Percentiles rank a stretch among this genome's conserved stretches.
Conservation (phyloP, 2,113 vertebrate species). For the Melanocharis versteri region DNA sequence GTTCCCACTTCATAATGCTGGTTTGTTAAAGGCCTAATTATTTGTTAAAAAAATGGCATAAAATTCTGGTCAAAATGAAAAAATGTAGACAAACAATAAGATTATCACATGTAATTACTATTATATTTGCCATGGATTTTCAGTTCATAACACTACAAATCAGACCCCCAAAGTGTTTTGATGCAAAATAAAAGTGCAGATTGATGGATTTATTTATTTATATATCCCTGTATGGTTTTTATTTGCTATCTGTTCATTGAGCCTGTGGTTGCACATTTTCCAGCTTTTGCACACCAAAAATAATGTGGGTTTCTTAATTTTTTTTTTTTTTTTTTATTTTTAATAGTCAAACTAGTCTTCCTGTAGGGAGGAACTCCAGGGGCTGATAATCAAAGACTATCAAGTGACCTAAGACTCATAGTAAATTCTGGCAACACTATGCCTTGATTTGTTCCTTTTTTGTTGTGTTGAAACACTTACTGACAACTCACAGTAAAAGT, state of each 20-base stretch:
- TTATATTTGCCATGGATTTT: background rate
- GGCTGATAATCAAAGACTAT: background rate
- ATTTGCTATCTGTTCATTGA: background rate
- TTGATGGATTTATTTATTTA: background rate
- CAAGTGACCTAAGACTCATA: background rate
- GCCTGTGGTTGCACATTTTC: background rate
- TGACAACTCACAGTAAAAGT: background rate
- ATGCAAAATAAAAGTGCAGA: background rate
- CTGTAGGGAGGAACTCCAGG: background rate
- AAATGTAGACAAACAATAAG: background rate
- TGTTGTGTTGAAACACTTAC: background rate
- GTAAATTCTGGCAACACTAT: background rate
- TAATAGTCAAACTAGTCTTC: background rate
- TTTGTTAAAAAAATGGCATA: background rate
- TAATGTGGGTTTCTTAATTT: accelerated
- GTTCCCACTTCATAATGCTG: background rate
- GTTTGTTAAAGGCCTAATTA: background rate
- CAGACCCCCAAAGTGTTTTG: background rate
- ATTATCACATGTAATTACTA: background rate
- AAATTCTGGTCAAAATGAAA: background rate
- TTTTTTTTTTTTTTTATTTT: background rate
- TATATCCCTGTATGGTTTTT: background rate
- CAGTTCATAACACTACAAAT: background rate
- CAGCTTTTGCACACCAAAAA: background rate
- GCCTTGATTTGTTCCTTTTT: background rate